A percentile compares a stretch with the other conserved stretches of the same genome.
These are phyloP conservation scores for Synanceia verrucosa DNA, from an alignment of 2,797 vertebrate species.

Conservation along the genomic window DNA sequence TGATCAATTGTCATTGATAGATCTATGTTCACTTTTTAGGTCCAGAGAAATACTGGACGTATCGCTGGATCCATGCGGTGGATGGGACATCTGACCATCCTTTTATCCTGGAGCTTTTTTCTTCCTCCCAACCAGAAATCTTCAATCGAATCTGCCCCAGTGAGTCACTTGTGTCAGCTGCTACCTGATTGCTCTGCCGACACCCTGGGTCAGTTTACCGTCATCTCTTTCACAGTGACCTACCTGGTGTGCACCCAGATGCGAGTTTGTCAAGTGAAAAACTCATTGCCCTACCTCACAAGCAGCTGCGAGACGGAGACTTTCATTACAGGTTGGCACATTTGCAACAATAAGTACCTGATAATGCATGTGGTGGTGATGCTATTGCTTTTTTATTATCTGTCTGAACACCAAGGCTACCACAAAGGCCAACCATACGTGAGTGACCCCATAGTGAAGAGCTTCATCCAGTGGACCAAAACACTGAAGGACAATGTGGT, in stretches of 20 bases:
- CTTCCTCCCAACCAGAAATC: constrained; percentile 91
- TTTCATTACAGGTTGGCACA: constrained; percentile 87
- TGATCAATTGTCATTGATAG: neutral
- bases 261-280: constrained; percentile 85
- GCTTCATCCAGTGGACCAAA: constrained; percentile 90
- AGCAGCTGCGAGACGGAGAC: constrained; percentile 91
- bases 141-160: constrained; percentile 89
- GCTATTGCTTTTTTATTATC: neutral
- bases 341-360: neutral
- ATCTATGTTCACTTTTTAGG: constrained; percentile 68
- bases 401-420: constrained; percentile 73
- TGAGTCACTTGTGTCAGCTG: constrained; percentile 41
- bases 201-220: too few relatives aligned
- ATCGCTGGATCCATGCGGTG: constrained; percentile 90
- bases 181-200: neutral
- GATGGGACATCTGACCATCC: constrained; percentile 88
- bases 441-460: constrained; percentile 85
- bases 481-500: constrained; percentile 82
- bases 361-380: neutral
- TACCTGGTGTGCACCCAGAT: constrained; percentile 94
- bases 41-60: constrained; percentile 90
- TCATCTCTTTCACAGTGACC: constrained; percentile 71
- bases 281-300: constrained; percentile 87
- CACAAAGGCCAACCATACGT: constrained; percentile 89
- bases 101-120: constrained; percentile 92